Conservation (phyloP, 2,888 invertebrate species). For the Brachypterus glaber region DNA sequence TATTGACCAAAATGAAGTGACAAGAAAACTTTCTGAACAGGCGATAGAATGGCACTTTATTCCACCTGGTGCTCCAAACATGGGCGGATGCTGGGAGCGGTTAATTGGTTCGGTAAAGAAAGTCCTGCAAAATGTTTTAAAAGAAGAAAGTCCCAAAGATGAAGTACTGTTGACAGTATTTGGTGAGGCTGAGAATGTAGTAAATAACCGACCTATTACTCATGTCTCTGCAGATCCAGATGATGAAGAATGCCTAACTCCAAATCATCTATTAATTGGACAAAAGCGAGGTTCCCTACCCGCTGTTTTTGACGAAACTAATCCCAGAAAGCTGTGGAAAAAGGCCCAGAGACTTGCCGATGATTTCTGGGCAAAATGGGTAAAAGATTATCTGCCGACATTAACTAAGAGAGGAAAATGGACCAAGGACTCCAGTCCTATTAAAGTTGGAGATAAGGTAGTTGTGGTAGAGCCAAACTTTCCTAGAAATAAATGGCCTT, state of each 20-base stretch:
- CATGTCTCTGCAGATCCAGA: too few relatives aligned
- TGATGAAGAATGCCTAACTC: too few relatives aligned
- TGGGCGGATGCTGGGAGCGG: constrained; percentile 8
- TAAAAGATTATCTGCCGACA: constrained; percentile 33
- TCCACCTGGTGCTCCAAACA: constrained; percentile 7
- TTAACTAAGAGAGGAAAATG: constrained; percentile 38
- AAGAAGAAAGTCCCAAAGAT: constrained; percentile 1
- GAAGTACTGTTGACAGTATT: constrained; percentile 4
- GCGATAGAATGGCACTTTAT: constrained; percentile 8
- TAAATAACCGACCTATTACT: too few relatives aligned
- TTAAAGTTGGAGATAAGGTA: constrained; percentile 5
- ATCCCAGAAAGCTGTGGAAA: too few relatives aligned
- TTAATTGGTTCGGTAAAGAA: constrained; percentile 10
- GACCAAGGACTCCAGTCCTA: not conserved
- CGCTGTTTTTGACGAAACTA: too few relatives aligned
- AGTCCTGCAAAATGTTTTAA: constrained; percentile 1
- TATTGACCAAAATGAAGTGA: not conserved
- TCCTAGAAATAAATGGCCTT: constrained; percentile 5
- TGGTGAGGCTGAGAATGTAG: constrained; percentile 5
- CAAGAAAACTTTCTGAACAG: not conserved
- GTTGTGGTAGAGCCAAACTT: constrained; percentile 7
- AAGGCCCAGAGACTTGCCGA: too few relatives aligned
- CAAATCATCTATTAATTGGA: too few relatives aligned
- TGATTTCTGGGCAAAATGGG: too few relatives aligned
- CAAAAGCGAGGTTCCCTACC: too few relatives aligned